These are phyloP conservation scores for Staurois parvus DNA, from an alignment of 2,797 vertebrate species.

Conservation along the genomic window DNA sequence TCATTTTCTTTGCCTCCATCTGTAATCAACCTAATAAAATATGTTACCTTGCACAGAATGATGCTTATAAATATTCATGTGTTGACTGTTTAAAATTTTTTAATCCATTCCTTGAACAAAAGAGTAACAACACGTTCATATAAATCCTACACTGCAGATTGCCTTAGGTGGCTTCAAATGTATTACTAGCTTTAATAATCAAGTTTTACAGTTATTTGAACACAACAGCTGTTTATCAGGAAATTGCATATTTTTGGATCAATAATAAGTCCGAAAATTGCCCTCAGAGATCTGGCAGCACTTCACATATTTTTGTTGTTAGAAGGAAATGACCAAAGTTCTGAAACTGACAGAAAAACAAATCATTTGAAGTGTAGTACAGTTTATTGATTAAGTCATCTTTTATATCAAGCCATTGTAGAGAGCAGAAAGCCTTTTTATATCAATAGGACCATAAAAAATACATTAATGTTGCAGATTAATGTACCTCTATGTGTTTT, in stretches of 20 bases:
- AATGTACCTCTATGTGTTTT: background rate
- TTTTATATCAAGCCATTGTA: constrained; percentile 16
- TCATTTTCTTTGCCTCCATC: too few species aligned
- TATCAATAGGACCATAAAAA: constrained; percentile 26
- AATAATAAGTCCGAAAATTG: constrained; percentile 11
- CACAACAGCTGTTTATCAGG: constrained; percentile 16
- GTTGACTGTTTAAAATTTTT: background rate
- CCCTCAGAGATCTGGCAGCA: constrained; percentile 17
- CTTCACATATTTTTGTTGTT: constrained; percentile 20
- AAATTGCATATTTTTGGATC: constrained; percentile 26
- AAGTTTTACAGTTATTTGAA: background rate
- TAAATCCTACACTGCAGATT: background rate
- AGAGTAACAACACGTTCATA: background rate
- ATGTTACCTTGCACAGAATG: too few species aligned
- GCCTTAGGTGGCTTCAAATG: background rate
- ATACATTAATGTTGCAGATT: constrained; percentile 11
- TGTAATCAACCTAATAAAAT: too few species aligned
- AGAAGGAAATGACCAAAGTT: constrained; percentile 9
- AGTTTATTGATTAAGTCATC: background rate
- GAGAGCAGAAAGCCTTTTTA: constrained; percentile 1
- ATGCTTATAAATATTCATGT: background rate
- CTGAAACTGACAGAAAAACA: constrained; percentile 16
- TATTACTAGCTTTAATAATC: background rate
- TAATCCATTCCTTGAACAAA: background rate
- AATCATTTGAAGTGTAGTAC: constrained; percentile 4